These are phyloP conservation scores for Mimachlamys varia DNA, from an alignment of 2,888 invertebrate genomes.

Conservation along the genomic window DNA sequence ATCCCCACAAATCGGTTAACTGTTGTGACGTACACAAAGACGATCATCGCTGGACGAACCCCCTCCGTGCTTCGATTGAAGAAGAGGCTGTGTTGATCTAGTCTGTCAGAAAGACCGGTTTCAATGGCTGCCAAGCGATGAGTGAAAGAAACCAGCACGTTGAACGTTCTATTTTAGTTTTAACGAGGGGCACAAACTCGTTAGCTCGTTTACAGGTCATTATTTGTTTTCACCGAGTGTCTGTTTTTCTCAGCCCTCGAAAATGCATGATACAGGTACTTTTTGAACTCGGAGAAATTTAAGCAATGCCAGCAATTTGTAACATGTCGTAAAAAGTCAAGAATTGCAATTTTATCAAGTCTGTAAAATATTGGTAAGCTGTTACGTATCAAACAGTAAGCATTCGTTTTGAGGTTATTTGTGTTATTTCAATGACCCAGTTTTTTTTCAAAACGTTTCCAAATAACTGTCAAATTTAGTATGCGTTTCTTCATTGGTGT, in stretches of 20 bases:
- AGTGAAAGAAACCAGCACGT: background rate
- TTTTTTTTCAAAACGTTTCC: too few relatives aligned
- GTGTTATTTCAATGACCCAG: too few relatives aligned
- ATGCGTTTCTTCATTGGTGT: too few relatives aligned
- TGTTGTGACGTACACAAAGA: background rate
- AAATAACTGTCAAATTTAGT: too few relatives aligned
- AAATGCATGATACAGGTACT: background rate
- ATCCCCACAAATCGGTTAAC: background rate
- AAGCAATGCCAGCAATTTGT: background rate
- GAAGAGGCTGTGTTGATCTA: background rate
- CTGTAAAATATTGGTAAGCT: too few relatives aligned
- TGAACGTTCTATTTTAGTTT: background rate
- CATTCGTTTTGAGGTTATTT: too few relatives aligned
- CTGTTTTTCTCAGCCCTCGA: background rate
- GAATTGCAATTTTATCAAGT: too few relatives aligned
- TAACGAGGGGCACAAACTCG: conserved; percentile 13
- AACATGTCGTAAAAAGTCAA: too few relatives aligned
- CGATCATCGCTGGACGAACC: background rate
- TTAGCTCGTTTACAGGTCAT: conserved; percentile 11
- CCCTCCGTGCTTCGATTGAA: background rate
- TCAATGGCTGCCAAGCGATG: conserved; percentile 2
- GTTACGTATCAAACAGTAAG: too few relatives aligned
- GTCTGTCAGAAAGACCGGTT: background rate
- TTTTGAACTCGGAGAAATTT: too few relatives aligned
- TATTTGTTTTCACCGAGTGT: background rate